Evolutionary conservation across 2,888 invertebrate genomes (phyloP), one percentile per base, ranked within the genome.

Genomic region (Leptogaster cylindrica): DNA sequence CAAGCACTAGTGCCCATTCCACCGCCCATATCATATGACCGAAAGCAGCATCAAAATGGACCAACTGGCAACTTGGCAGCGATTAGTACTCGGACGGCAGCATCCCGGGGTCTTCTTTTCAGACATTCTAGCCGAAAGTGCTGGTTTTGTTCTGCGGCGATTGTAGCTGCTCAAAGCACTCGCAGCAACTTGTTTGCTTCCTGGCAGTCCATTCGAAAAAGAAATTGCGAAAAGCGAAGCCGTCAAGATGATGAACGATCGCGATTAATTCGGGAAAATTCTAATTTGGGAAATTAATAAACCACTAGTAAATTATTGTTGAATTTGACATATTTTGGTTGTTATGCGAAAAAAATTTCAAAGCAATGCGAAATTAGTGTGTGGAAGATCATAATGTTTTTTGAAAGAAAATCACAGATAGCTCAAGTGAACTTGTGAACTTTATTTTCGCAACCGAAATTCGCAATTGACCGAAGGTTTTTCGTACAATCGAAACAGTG

Each of bases 271-370:
- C 39, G 25, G 25, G 23, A 10, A 55, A 55, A 41, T 36, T 55
- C 55, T 55, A 55, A 55, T 39, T 55, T 39, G 55, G 55, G 36
- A n/a, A n/a, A n/a, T n/a, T n/a, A n/a, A n/a, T n/a, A n/a, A n/a
- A n/a, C n/a, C n/a, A n/a, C n/a, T n/a, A n/a, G n/a, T n/a, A n/a
- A n/a, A n/a, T n/a, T n/a, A n/a, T n/a, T n/a, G n/a, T n/a, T n/a
- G n/a, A n/a, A n/a, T n/a, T n/a, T n/a, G n/a, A n/a, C n/a, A n/a
- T n/a, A n/a, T n/a, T n/a, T n/a, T n/a, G n/a, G n/a, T n/a, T n/a
- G n/a, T n/a, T n/a, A n/a, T n/a, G n/a, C n/a, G n/a, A n/a, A n/a
- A n/a, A n/a, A n/a, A n/a, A n/a, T n/a, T n/a, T n/a, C n/a, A n/a
- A n/a, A n/a, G n/a, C n/a, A n/a, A n/a, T n/a, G n/a, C n/a, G n/a